phyloP scores from a whole-genome alignment of 2,888 invertebrate species.

The Melitaea athalia region DNA sequence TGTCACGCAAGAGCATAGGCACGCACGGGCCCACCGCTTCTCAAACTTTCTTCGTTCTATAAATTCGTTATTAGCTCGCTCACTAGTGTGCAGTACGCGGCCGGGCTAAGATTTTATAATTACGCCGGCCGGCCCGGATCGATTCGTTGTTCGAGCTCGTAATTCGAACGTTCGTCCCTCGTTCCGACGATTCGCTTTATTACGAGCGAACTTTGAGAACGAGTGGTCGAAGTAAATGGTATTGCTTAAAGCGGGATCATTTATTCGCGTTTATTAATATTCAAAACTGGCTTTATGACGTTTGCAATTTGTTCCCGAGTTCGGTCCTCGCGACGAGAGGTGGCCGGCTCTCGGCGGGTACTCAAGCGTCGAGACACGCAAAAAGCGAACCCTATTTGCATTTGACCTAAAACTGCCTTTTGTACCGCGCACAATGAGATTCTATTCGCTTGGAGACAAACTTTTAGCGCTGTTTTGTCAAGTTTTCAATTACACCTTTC shows the following conservation, averaged over 20 bases:
- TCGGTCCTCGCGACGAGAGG: constrained; percentile 53
- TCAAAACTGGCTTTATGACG: constrained; percentile 70
- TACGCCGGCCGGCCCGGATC: constrained; percentile 15
- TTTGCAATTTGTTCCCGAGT: constrained; percentile 68
- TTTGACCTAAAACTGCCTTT: constrained; percentile 72
- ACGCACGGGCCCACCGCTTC: constrained; percentile 73
- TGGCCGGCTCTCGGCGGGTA: constrained; percentile 29
- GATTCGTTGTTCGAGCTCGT: constrained; percentile 1
- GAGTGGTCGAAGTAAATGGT: constrained; percentile 17
- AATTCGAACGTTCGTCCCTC: neutral
- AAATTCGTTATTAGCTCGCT: constrained; percentile 49
- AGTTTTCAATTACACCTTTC: constrained; percentile 12
- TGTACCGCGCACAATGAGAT: constrained; percentile 48
- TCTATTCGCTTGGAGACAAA: constrained; percentile 38
- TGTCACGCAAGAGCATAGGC: constrained; percentile 75
- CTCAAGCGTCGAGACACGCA: constrained; percentile 65
- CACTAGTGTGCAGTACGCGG: constrained; percentile 18
- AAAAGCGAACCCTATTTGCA: constrained; percentile 74
- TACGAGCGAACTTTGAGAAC: constrained; percentile 23
- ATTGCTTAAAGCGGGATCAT: constrained; percentile 56
- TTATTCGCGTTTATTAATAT: constrained; percentile 73
- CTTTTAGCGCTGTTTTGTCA: constrained; percentile 28
- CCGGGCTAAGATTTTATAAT: constrained; percentile 25
- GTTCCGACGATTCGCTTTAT: neutral
- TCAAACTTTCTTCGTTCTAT: constrained; percentile 63